Evolutionary conservation across 2,888 invertebrate genomes (phyloP).

Genomic region (Cremastinae sp.): DNA sequence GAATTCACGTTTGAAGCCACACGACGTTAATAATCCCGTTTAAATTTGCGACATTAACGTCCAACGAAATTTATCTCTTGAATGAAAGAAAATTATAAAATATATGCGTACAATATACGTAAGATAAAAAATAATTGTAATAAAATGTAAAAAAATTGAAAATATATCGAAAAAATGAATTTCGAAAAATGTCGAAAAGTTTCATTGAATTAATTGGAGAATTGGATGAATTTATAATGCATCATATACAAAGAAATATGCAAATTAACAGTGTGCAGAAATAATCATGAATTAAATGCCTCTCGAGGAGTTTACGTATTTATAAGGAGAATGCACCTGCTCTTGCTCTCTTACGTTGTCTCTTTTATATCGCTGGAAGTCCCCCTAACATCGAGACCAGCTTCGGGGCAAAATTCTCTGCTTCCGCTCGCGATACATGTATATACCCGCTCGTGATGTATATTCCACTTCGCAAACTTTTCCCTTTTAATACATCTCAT

Average conservation of each 20-base stretch:
- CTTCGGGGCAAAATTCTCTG: constrained; percentile 54
- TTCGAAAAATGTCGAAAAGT: no score
- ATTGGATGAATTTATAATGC: no score
- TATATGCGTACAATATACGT: no score
- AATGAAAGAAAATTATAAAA: constrained; percentile 10
- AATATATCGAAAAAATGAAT: no score
- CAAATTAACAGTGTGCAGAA: constrained; percentile 20
- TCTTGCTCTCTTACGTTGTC: constrained; percentile 55
- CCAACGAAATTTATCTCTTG: background rate
- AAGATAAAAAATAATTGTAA: no score
- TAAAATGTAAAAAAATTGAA: no score
- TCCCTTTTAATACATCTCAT: constrained; percentile 7
- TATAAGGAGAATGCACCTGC: constrained; percentile 68
- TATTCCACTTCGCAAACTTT: constrained; percentile 2
- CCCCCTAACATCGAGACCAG: constrained; percentile 47
- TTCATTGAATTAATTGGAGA: no score
- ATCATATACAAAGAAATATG: background rate
- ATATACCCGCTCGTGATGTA: constrained; percentile 60
- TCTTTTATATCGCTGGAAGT: constrained; percentile 30
- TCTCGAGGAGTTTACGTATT: constrained; percentile 16
- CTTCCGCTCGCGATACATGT: constrained; percentile 68
- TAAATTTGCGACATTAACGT: no score
- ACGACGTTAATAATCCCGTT: no score
- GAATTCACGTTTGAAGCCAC: no score
- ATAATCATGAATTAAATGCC: constrained; percentile 17